Base-by-base conservation (phyloP, 2,797 vertebrate genomes). In the Tauraco hartlaubi region DNA sequence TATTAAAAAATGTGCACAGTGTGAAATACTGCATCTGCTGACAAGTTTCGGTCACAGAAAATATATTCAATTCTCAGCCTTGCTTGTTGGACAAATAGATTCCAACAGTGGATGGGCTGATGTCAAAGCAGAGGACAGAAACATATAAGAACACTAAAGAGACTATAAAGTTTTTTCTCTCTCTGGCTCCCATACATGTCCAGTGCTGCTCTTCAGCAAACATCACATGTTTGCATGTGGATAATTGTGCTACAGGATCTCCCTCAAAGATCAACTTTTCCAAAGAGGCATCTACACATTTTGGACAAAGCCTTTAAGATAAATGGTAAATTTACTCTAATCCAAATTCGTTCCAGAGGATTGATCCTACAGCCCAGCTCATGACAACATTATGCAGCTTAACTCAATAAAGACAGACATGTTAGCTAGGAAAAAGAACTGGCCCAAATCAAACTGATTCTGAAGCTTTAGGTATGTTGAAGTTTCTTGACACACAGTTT, bases 151-250 rank as follows among this genome's bases (percentile, higher is more conserved):
- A 43, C 16, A 62, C 19, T 22, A 22, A 86, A 51, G 14, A 46
- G 14, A 33, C 17, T n/a, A 23, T 16, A 12, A 41, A 31, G 5
- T 49, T 21, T 29, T 20, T 6, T 35, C 31, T 37, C 21, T n/a
- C 20, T 41, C 18, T 33, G 7, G 21, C 13, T 67, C 48, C 74
- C 15, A 13, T 28, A 15, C 18, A 10, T 39, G 67, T 43, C 48
- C 35, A 23, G 48, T 43, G 33, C 14, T 0, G 0, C 16, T n/a
- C 31, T 37, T 54, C 52, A 73, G 48, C 8, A 8, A 29, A 17
- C 43, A 35, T 31, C 19, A 8, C 9, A 25, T 33, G 44, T 83
- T 48, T 44, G 21, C 49, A 37, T 10, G 5, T 51, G 23, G 15
- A 20, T 31, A 72, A 39, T 33, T 37, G 13, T 29, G 46, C 71